Percentiles rank a stretch among this genome's conserved stretches.
These are phyloP conservation scores for Toxotes chatareus DNA, from an alignment of 2,113 vertebrate genomes.

Conservation along the genomic window DNA sequence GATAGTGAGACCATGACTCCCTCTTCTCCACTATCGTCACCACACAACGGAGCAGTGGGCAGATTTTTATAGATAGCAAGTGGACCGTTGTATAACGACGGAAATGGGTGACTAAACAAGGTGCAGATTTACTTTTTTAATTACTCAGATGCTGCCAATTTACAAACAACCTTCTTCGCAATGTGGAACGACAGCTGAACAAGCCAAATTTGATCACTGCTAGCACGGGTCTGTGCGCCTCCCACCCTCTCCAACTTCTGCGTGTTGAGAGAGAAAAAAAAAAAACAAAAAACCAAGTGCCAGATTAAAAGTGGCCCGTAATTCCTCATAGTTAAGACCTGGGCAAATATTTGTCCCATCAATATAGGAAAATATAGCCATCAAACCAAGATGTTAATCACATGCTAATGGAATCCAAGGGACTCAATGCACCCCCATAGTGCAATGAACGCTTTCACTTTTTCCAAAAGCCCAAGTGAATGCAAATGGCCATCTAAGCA, in stretches of 20 bases:
- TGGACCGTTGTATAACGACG: constrained; percentile 2
- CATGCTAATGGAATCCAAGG: constrained; percentile 79
- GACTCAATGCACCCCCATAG: constrained; percentile 75
- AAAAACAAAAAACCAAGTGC: constrained; percentile 42
- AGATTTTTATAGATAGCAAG: constrained; percentile 10
- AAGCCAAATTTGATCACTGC: constrained; percentile 9
- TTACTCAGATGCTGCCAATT: constrained; percentile 17
- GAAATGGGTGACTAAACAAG: constrained; percentile 21
- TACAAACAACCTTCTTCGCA: constrained; percentile 28
- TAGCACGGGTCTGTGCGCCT: background rate
- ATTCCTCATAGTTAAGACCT: constrained; percentile 75
- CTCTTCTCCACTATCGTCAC: constrained; percentile 4
- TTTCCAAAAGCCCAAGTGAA: constrained; percentile 78
- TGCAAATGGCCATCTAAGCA: constrained; percentile 81
- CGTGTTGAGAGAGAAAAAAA: constrained; percentile 15
- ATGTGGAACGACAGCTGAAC: background rate
- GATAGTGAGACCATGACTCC: constrained; percentile 55
- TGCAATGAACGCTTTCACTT: constrained; percentile 76
- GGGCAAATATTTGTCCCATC: constrained; percentile 84
- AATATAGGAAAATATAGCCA: constrained; percentile 82
- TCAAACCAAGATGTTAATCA: constrained; percentile 81
- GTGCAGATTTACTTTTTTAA: constrained; percentile 8
- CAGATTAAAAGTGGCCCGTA: constrained; percentile 69
- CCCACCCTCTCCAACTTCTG: constrained; percentile 23
- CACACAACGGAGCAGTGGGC: background rate